phyloP scores from a whole-genome alignment of 2,888 invertebrate species.

The Harpalus rubripes region DNA sequence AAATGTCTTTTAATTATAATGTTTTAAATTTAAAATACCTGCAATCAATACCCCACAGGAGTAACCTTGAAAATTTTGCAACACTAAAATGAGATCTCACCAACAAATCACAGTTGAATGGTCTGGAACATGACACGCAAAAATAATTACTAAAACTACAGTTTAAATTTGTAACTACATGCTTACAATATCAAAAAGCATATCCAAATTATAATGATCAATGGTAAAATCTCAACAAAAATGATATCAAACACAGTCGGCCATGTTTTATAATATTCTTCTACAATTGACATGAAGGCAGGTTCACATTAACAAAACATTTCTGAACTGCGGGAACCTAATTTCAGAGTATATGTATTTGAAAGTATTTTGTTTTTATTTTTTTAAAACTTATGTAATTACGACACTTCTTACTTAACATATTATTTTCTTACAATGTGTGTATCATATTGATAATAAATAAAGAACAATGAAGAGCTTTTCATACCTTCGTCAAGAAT shows the following conservation, averaged over 20 bases:
- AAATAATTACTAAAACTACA: conserved; percentile 47
- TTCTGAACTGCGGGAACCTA: not conserved
- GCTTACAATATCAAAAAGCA: conserved; percentile 58
- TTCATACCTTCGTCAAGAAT: conserved; percentile 17
- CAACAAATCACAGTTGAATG: conserved; percentile 54
- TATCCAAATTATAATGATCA: conserved; percentile 54
- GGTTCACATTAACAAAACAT: conserved; percentile 35
- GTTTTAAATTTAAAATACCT: conserved; percentile 71
- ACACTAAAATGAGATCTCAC: conserved; percentile 72
- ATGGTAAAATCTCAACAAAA: conserved; percentile 57
- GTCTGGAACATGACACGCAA: conserved; percentile 38
- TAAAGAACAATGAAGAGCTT: not conserved
- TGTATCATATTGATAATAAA: not conserved
- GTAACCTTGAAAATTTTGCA: conserved; percentile 74
- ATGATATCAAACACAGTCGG: conserved; percentile 54
- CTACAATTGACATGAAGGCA: conserved; percentile 40
- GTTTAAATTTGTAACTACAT: conserved; percentile 13
- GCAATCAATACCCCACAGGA: conserved; percentile 74
- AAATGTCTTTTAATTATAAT: conserved; percentile 43
- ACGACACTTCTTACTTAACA: not conserved
- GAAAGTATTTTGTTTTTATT: conserved; percentile 24
- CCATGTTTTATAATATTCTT: conserved; percentile 58
- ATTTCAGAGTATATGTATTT: conserved; percentile 1
- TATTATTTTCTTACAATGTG: not conserved
- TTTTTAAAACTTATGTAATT: not conserved